Base-by-base conservation (phyloP, 2,797 vertebrate genomes). In the Notolabrus celidotus region DNA sequence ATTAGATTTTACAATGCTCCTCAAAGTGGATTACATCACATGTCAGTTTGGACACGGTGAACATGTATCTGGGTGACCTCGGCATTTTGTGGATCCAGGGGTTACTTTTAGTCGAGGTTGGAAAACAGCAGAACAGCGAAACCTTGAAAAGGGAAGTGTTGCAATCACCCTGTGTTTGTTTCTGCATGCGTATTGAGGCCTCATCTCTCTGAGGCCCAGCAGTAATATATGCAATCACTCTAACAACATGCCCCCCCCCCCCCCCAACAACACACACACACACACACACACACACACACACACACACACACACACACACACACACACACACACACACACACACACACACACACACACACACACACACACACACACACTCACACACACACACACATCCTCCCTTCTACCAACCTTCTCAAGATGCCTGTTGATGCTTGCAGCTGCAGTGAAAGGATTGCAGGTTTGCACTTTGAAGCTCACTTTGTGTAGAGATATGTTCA, bases 91-190 rank as follows among this genome's bases (percentile, higher is more conserved):
- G 53, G 34, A 17, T 78, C 20, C 66, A 49, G 19, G 16, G 52
- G 77, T 56, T 42, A 64, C 29, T 46, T 46, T 49, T 27, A 67
- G 74, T 15, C 27, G 6, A 5, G 11, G 42, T 54, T 50, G 17
- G 53, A 77, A 82, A 87, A 82, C 66, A 78, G 59, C 73, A 67
- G 76, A 85, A 36, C 77, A 72, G 83, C 25, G 55, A 89, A 88
- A 85, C 79, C 84, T 88, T 81, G 63, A 90, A 88, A 86, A 70
- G 85, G 90, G 88, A 94, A 94, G 88, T 93, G 86, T 90, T 67
- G 89, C 81, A 92, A 90, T 84, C 72, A 15, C 49, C 1, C 29
- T 36, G 46, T 70, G 82, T 86, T 84, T 90, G 65, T 80, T 86
- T 76, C 49, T 84, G 70, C 63, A 33, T 63, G 69, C 74, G 75